Percentiles rank a stretch among this genome's conserved stretches.
phyloP scores from a whole-genome alignment of 2,797 vertebrate genomes.

The Petrocephalus schoutedeni region DNA sequence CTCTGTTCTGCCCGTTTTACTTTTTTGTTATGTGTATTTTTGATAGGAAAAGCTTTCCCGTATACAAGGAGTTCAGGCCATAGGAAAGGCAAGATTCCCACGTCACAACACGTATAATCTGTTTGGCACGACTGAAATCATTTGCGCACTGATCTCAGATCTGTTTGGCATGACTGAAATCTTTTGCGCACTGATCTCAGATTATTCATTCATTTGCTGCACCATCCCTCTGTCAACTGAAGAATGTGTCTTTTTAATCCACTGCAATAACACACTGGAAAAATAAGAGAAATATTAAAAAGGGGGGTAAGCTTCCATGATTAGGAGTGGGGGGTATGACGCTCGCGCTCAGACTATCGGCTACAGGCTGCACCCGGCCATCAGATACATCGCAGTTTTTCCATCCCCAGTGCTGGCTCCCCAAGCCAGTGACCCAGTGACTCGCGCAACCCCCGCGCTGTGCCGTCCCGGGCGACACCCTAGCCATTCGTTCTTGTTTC shows the following conservation, averaged over 20 bases:
- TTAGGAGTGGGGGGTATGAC: neutral
- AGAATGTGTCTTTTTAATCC: neutral
- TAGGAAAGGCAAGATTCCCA: neutral
- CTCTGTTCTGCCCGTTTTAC: neutral
- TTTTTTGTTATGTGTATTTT: neutral
- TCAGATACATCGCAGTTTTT: neutral
- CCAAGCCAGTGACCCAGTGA: neutral
- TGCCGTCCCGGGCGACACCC: conserved; percentile 30
- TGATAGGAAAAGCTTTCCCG: neutral
- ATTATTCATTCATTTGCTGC: neutral
- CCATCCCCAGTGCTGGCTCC: neutral
- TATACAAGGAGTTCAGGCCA: neutral
- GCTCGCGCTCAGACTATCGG: neutral
- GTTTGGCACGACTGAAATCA: neutral
- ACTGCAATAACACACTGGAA: neutral
- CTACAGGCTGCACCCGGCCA: neutral
- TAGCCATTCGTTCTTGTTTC: conserved; percentile 30
- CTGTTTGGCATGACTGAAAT: neutral
- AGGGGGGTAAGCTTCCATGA: neutral
- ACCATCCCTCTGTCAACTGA: neutral
- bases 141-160: neutral
- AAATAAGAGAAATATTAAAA: neutral
- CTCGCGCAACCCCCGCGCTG: conserved; percentile 24
- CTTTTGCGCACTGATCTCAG: neutral
- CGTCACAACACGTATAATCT: neutral